phyloP scores from a whole-genome alignment of 1,140 invertebrate species.

The Harlomillsia oculata region DNA sequence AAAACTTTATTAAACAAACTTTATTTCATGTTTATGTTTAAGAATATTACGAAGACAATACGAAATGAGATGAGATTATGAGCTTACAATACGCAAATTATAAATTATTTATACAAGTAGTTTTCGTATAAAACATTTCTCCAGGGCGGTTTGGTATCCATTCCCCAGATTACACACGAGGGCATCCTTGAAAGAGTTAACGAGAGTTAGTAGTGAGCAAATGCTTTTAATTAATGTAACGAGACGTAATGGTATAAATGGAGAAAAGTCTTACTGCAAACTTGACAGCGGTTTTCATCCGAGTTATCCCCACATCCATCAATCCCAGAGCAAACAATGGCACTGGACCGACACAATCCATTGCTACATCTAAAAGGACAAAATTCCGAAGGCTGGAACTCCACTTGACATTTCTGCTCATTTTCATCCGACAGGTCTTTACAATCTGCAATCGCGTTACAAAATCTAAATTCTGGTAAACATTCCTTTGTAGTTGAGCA shows the following conservation, averaged over 20 bases:
- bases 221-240: neutral
- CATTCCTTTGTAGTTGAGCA: constrained; percentile 33
- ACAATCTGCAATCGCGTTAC: constrained; percentile 75
- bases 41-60: too few relatives aligned
- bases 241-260: neutral
- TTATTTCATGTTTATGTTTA: too few relatives aligned
- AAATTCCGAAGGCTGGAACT: constrained; percentile 39
- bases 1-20: too few relatives aligned
- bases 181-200: neutral
- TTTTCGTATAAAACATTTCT: too few relatives aligned
- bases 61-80: too few relatives aligned
- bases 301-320: constrained; percentile 83
- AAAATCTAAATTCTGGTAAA: constrained; percentile 48
- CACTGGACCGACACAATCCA: constrained; percentile 73
- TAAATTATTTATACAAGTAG: too few relatives aligned
- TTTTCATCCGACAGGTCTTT: constrained; percentile 54
- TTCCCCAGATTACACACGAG: too few relatives aligned
- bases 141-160: too few relatives aligned
- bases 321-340: constrained; percentile 52
- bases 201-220: neutral
- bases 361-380: constrained; percentile 75
- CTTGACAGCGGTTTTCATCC: constrained; percentile 69
- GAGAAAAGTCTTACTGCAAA: constrained; percentile 52
- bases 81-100: too few relatives aligned
- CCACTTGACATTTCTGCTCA: constrained; percentile 29